phyloP scores from a whole-genome alignment of 2,888 invertebrate genomes.

The Phengaris arion region DNA sequence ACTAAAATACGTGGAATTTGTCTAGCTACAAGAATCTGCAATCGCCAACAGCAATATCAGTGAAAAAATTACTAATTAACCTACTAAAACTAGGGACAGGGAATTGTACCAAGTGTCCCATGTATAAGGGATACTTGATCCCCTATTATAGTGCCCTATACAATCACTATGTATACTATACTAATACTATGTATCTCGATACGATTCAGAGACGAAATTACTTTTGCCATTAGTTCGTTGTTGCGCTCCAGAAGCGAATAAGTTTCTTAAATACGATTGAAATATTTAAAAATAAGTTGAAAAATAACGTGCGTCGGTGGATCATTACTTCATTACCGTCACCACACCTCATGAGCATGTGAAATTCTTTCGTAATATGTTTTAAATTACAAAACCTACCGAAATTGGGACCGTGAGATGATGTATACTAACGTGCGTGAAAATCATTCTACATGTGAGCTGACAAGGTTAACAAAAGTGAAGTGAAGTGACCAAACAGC shows the following conservation, averaged over 20 bases:
- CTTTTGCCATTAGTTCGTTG: neutral
- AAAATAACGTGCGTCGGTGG: neutral
- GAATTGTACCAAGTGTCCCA: too few species aligned
- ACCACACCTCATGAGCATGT: conserved; percentile 14
- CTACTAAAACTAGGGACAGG: too few species aligned
- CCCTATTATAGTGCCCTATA: too few species aligned
- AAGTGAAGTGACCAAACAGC: neutral
- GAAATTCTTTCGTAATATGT: conserved; percentile 22
- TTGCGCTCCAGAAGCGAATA: neutral
- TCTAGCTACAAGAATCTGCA: too few species aligned
- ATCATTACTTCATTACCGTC: conserved; percentile 10
- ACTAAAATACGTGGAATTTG: too few species aligned
- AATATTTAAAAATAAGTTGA: neutral
- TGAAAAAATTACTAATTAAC: too few species aligned
- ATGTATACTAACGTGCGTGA: conserved; percentile 1
- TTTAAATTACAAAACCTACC: conserved; percentile 7
- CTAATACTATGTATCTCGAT: too few species aligned
- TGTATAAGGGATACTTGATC: too few species aligned
- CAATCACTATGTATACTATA: too few species aligned
- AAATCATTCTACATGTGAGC: neutral
- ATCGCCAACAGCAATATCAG: too few species aligned
- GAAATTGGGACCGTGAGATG: conserved; percentile 24
- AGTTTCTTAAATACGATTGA: neutral
- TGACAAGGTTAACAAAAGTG: conserved; percentile 4
- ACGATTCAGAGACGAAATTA: neutral